Evolutionary conservation across 2,113 vertebrate genomes (phyloP).

Genomic region (Apeltes quadracus): DNA sequence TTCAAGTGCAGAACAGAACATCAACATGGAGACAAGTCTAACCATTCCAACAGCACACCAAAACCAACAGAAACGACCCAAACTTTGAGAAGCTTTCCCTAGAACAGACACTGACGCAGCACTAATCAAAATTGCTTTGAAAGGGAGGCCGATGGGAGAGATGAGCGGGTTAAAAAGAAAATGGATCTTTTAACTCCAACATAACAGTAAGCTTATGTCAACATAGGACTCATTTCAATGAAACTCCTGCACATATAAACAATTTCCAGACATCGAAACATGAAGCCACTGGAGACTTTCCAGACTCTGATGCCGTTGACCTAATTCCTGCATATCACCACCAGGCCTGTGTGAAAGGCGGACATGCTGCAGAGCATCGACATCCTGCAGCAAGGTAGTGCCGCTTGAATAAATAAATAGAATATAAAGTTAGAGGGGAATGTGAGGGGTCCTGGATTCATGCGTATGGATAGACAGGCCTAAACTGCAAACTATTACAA

Average conservation of each 20-base stretch:
- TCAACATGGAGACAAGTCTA: background rate
- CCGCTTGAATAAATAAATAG: background rate
- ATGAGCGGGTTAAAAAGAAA: background rate
- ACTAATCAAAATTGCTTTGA: background rate
- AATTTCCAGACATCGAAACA: slow-evolving; percentile 63
- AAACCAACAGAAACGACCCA: background rate
- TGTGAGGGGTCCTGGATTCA: background rate
- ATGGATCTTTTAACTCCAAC: slow-evolving; percentile 9
- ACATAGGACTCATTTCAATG: slow-evolving; percentile 22
- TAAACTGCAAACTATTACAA: background rate
- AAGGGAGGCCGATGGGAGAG: background rate
- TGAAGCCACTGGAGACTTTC: slow-evolving; percentile 58
- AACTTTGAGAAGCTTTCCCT: background rate
- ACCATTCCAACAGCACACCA: background rate
- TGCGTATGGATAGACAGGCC: background rate
- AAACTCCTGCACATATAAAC: slow-evolving; percentile 43
- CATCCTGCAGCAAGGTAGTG: background rate
- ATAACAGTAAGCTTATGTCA: slow-evolving; percentile 21
- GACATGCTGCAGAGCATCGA: slow-evolving; percentile 16
- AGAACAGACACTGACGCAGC: background rate
- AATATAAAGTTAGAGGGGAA: background rate
- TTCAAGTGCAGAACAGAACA: background rate
- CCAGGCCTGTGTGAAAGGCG: slow-evolving; percentile 22
- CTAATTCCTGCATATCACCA: slow-evolving; percentile 55
- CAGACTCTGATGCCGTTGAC: slow-evolving; percentile 70